phyloP scores from a whole-genome alignment of 2,888 invertebrate genomes.

The Leucoptera coffeella region DNA sequence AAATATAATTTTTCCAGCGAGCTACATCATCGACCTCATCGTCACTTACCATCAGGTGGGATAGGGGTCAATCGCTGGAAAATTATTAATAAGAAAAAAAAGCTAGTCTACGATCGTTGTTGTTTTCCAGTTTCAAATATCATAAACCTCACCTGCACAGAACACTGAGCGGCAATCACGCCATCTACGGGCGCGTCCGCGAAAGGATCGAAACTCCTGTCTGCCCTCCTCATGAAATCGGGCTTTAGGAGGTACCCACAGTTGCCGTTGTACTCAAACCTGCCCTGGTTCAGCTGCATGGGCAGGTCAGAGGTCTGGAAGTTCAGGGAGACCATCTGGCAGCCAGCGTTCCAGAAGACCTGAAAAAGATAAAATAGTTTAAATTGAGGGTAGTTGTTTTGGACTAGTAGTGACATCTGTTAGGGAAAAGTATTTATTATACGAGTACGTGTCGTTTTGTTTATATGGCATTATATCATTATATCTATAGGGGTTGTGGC shows the following conservation, averaged over 20 bases:
- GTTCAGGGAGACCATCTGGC: conserved; percentile 98
- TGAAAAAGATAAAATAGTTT: conserved; percentile 19
- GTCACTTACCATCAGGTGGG: too few relatives aligned
- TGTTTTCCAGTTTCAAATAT: conserved; percentile 5
- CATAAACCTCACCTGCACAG: conserved; percentile 74
- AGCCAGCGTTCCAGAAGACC: conserved; percentile 99
- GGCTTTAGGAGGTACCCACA: conserved; percentile 97
- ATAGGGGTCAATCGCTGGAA: too few relatives aligned
- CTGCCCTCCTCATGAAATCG: conserved; percentile 97
- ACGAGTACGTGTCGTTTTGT: too few relatives aligned
- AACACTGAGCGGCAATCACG: conserved; percentile 97
- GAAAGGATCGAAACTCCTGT: conserved; percentile 97
- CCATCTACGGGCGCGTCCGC: conserved; percentile 99
- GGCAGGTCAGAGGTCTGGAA: conserved; percentile 98
- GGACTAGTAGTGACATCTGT: too few relatives aligned
- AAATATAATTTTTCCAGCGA: too few relatives aligned
- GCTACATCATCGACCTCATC: too few relatives aligned
- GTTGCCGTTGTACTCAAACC: conserved; percentile 99
- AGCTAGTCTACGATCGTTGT: too few relatives aligned
- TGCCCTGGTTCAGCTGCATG: conserved; percentile 99
- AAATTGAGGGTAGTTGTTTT: too few relatives aligned
- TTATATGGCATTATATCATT: too few relatives aligned
- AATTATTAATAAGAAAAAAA: too few relatives aligned
- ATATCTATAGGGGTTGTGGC: too few relatives aligned
- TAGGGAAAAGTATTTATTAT: too few relatives aligned